Conservation (phyloP, 2,888 invertebrate species). For the Nomada ferruginata region DNA sequence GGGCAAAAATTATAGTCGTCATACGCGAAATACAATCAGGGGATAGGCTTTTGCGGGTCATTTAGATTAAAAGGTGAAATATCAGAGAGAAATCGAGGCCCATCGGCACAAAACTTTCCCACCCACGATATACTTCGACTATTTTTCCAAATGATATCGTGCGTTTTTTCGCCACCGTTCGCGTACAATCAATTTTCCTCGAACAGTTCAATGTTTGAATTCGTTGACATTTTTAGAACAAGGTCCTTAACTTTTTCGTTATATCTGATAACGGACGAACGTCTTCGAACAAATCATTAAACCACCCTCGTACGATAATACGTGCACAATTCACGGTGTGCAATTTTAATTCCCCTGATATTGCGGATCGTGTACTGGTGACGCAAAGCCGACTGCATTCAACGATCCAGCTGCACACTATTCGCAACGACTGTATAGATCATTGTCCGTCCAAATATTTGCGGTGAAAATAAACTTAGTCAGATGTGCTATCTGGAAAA, state of each 20-base stretch:
- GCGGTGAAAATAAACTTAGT: slow-evolving; percentile 34
- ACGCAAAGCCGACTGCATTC: not conserved
- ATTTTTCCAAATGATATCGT: slow-evolving; percentile 3
- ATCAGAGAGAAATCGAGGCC: slow-evolving; percentile 3
- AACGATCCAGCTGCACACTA: slow-evolving; percentile 8
- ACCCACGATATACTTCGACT: not conserved
- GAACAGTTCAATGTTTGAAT: not conserved
- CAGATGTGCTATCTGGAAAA: not conserved
- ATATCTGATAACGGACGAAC: not conserved
- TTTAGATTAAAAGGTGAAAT: slow-evolving; percentile 26
- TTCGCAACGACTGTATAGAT: slow-evolving; percentile 26
- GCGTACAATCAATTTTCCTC: not conserved
- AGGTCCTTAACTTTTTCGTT: not conserved
- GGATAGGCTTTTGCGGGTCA: slow-evolving; percentile 35
- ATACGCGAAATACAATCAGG: not conserved
- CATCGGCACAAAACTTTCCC: not conserved
- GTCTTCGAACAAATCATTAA: not conserved
- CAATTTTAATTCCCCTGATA: not conserved
- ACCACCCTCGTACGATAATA: not conserved
- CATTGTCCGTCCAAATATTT: slow-evolving; percentile 40
- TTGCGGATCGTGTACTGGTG: not conserved
- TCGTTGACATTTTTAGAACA: not conserved
- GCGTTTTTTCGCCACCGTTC: not conserved
- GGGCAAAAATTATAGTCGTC: slow-evolving; percentile 50
- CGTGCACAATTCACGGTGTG: not conserved